A percentile compares a stretch with the other conserved stretches of the same genome.
Conservation (phyloP, 2,888 invertebrate species). For the Cataglyphis albicans region DNA sequence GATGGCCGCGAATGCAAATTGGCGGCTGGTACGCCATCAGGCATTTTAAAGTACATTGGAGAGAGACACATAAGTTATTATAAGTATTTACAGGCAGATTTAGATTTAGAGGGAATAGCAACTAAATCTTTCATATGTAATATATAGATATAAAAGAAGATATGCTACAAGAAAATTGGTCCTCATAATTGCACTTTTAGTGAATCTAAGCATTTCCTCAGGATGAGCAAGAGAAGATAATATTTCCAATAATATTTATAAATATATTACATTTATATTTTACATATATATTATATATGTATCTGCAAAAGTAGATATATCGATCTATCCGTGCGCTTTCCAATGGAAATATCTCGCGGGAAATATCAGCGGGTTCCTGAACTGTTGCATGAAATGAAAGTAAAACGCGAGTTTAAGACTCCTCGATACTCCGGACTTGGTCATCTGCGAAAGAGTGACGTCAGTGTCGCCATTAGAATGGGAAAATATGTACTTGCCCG, state of each 20-base stretch:
- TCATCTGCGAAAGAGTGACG: slow-evolving; percentile 28
- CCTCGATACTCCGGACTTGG: slow-evolving; percentile 38
- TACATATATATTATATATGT: no score
- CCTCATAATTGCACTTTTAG: neutral
- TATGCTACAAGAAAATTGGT: neutral
- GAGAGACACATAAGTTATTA: neutral
- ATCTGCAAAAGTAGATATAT: slow-evolving; percentile 10
- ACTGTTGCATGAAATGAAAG: slow-evolving; percentile 16
- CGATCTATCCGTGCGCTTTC: neutral
- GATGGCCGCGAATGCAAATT: slow-evolving; percentile 36
- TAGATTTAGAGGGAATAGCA: neutral
- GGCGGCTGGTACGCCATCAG: slow-evolving; percentile 5
- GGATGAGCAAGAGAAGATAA: neutral
- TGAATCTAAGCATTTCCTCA: neutral
- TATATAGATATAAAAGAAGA: neutral
- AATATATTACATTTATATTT: neutral
- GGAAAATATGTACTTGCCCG: slow-evolving; percentile 26
- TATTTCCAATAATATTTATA: neutral
- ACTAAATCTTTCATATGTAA: neutral
- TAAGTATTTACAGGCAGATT: neutral
- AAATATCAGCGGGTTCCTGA: slow-evolving; percentile 11
- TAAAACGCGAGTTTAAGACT: slow-evolving; percentile 32
- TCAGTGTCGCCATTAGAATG: slow-evolving; percentile 27
- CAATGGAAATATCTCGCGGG: slow-evolving; percentile 10
- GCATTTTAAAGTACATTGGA: neutral